Evolutionary conservation across 2,888 invertebrate genomes (phyloP).

Genomic region (Heliconius erato): DNA sequence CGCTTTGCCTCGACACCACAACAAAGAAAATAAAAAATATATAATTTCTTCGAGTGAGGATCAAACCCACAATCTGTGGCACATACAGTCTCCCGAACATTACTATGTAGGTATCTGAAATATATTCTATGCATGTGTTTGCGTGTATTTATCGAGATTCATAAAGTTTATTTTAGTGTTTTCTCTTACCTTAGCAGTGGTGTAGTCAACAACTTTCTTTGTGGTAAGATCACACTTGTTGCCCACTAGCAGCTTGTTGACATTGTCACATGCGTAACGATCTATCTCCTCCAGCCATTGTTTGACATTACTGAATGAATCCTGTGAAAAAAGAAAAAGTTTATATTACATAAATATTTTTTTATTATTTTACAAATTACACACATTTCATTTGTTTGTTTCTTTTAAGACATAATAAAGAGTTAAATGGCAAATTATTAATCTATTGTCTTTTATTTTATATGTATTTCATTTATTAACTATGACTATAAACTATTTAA

Average conservation of each 20-base stretch:
- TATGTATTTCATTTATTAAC: no score
- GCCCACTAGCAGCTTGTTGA: slow-evolving; percentile 99
- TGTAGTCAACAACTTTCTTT: slow-evolving; percentile 99
- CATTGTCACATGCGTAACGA: slow-evolving; percentile 99
- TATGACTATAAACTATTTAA: no score
- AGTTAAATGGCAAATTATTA: not conserved
- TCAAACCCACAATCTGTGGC: no score
- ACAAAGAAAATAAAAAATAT: no score
- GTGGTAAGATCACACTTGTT: slow-evolving; percentile 99
- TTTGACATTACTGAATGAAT: slow-evolving; percentile 99
- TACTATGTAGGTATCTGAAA: no score
- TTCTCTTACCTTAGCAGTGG: slow-evolving; percentile 95
- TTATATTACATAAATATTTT: not conserved
- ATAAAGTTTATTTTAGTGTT: not conserved
- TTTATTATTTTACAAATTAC: not conserved
- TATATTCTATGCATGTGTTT: no score
- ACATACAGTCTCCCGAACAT: no score
- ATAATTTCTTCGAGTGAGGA: no score
- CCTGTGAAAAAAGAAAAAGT: slow-evolving; percentile 84
- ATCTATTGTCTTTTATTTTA: no score
- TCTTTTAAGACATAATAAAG: not conserved
- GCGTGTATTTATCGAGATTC: no score
- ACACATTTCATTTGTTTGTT: not conserved
- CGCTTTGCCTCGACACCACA: no score
- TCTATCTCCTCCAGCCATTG: slow-evolving; percentile 99